phyloP scores from a whole-genome alignment of 2,797 vertebrate species.

The Epinephelus awoara region DNA sequence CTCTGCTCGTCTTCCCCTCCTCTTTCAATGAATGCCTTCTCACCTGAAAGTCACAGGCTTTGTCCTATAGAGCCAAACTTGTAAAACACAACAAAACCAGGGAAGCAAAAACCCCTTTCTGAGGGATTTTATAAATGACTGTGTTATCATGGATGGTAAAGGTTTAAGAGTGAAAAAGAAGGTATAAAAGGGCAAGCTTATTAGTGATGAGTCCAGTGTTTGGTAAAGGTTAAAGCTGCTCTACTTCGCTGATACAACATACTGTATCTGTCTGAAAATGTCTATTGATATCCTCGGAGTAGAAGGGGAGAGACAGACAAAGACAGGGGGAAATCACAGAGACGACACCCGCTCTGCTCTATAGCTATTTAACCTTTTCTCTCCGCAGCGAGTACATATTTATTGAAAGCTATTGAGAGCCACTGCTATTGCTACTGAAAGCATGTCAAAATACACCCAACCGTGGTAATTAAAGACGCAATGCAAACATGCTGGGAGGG shows the following conservation, averaged over 20 bases:
- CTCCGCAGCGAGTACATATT: conserved; percentile 41
- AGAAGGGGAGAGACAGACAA: conserved; percentile 30
- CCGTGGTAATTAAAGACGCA: conserved; percentile 71
- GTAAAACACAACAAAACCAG: conserved; percentile 4
- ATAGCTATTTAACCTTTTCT: conserved; percentile 72
- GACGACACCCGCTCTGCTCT: conserved; percentile 31
- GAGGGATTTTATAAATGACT: conserved; percentile 1
- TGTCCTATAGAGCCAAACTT: not conserved
- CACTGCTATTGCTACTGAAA: conserved; percentile 42
- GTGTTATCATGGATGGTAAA: conserved; percentile 2
- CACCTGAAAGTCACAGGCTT: conserved; percentile 15
- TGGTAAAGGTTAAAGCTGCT: conserved; percentile 55
- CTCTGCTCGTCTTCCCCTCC: not conserved
- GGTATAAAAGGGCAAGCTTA: conserved; percentile 32
- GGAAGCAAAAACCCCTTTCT: not conserved
- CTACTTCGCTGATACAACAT: conserved; percentile 32
- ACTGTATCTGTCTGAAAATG: conserved; percentile 40
- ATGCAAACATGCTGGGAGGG: conserved; percentile 65
- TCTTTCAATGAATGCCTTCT: not conserved
- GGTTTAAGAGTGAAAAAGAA: conserved; percentile 9
- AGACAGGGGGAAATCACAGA: conserved; percentile 11
- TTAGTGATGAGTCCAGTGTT: conserved; percentile 36
- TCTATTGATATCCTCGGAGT: conserved; percentile 29
- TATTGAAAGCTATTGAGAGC: conserved; percentile 62
- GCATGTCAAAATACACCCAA: conserved; percentile 64